Evolutionary conservation across 2,888 invertebrate genomes (phyloP).

Genomic region (Xestia rhomboidea): DNA sequence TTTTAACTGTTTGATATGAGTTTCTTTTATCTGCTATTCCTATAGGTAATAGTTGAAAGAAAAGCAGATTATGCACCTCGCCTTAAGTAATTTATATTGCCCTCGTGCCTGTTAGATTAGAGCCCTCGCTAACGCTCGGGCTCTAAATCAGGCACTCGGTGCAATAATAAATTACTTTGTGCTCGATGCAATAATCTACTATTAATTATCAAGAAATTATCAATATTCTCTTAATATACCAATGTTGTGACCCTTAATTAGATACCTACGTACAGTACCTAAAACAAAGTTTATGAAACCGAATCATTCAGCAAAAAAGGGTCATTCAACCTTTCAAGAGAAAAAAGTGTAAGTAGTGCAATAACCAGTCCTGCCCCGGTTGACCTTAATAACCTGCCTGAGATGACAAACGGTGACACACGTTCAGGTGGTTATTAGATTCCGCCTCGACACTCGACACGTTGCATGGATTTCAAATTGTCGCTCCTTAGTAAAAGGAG

Average conservation of each 20-base stretch:
- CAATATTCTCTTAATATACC: background rate
- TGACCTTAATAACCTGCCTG: conserved; percentile 61
- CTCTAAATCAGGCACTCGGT: too few relatives aligned
- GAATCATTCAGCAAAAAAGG: background rate
- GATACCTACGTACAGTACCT: background rate
- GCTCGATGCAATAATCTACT: too few relatives aligned
- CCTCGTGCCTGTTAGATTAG: too few relatives aligned
- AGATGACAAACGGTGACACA: conserved; percentile 65
- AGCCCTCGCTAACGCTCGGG: too few relatives aligned
- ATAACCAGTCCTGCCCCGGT: conserved; percentile 24
- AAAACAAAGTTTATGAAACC: background rate
- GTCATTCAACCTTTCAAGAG: background rate
- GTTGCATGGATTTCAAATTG: conserved; percentile 45
- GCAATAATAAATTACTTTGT: too few relatives aligned
- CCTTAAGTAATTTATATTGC: too few relatives aligned
- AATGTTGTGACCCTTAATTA: background rate
- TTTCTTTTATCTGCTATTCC: too few relatives aligned
- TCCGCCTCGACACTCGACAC: conserved; percentile 31
- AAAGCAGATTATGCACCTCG: too few relatives aligned
- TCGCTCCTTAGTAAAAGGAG: background rate
- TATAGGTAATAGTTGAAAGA: too few relatives aligned
- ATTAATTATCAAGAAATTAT: too few relatives aligned
- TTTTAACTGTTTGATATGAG: too few relatives aligned
- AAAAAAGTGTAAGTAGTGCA: conserved; percentile 27
- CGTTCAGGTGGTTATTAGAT: conserved; percentile 56